phyloP scores from a whole-genome alignment of 2,797 vertebrate genomes.

The Pantherophis alleghaniensis region DNA sequence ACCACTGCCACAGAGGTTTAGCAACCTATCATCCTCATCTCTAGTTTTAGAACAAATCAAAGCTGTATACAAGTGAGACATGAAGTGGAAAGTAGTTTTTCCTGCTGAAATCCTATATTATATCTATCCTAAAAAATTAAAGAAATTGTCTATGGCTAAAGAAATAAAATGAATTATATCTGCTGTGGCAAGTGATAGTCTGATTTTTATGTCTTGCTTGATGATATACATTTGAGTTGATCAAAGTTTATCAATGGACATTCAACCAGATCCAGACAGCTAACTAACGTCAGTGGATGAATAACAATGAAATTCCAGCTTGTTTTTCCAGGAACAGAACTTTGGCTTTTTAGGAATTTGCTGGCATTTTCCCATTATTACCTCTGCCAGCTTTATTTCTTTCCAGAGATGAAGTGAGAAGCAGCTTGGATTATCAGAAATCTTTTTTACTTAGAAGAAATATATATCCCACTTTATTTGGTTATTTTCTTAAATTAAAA shows the following conservation, averaged over 20 bases:
- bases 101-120: too few relatives aligned
- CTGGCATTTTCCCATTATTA: background rate
- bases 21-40: too few relatives aligned
- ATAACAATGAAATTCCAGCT: background rate
- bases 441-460: background rate
- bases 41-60: too few relatives aligned
- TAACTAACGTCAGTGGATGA: background rate
- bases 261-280: background rate
- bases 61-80: too few relatives aligned
- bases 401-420: background rate
- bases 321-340: background rate
- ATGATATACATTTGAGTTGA: background rate
- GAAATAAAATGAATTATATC: background rate
- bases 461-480: background rate
- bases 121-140: too few relatives aligned
- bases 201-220: background rate
- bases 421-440: rapidly evolving
- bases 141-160: background rate
- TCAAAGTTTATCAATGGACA: background rate
- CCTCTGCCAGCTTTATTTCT: background rate
- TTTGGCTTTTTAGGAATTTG: rapidly evolving
- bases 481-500: background rate
- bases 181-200: background rate
- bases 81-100: too few relatives aligned
- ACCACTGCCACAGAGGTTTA: too few relatives aligned